Evolutionary conservation across 2,888 invertebrate species (phyloP).

Genomic region (Argynnis bischoffii): DNA sequence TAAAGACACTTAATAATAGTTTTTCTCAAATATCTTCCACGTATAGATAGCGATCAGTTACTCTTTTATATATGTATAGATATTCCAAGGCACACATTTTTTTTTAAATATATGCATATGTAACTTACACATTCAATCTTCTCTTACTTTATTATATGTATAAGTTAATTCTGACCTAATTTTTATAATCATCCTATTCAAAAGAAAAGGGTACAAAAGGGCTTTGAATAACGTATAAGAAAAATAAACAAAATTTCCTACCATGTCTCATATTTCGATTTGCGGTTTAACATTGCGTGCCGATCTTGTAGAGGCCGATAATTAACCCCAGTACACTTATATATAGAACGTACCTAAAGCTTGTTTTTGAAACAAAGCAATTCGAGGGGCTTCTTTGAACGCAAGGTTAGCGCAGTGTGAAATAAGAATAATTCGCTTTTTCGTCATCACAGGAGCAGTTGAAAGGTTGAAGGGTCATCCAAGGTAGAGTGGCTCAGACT

Average conservation of each 20-base stretch:
- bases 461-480: constrained; percentile 72
- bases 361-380: constrained; percentile 60
- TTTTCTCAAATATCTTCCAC: no score
- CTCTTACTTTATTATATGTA: no score
- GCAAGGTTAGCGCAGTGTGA: constrained; percentile 56
- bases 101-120: no score
- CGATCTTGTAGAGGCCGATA: constrained; percentile 52
- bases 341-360: constrained; percentile 42
- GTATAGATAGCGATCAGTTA: no score
- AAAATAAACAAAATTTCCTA: constrained; percentile 32
- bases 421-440: constrained; percentile 75
- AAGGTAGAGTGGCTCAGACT: constrained; percentile 70
- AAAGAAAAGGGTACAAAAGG: no score
- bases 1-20: no score
- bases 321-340: constrained; percentile 56
- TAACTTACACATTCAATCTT: no score
- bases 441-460: constrained; percentile 67
- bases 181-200: no score
- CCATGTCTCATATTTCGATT: constrained; percentile 42
- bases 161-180: no score
- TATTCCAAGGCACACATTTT: no score
- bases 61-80: no score
- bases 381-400: constrained; percentile 56
- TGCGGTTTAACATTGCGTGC: constrained; percentile 47
- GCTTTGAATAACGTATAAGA: constrained; percentile 6